phyloP scores from a whole-genome alignment of 2,888 invertebrate species.

The Drosophila pseudotakahashii region DNA sequence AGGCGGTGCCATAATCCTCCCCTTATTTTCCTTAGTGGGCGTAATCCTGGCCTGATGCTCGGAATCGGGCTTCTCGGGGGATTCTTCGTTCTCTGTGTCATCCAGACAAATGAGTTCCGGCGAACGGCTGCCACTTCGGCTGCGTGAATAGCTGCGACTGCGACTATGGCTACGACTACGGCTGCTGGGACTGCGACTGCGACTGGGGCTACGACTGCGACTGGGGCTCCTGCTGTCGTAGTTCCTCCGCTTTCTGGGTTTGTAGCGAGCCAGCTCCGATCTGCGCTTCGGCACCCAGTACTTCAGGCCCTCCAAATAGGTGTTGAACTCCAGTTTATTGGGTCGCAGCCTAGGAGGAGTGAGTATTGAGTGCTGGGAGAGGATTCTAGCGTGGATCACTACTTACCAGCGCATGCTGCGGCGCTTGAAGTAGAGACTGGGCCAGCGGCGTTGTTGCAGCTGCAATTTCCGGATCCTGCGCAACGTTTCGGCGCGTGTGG shows the following conservation, averaged over 20 bases:
- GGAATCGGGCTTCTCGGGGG: slow-evolving; percentile 54
- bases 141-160: not conserved
- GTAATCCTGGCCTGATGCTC: slow-evolving; percentile 1
- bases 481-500: slow-evolving; percentile 26
- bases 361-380: not conserved
- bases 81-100: slow-evolving; percentile 70
- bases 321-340: not conserved
- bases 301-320: slow-evolving; percentile 32
- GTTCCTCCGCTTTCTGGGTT: not conserved
- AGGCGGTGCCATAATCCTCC: slow-evolving; percentile 1
- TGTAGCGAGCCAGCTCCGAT: not conserved
- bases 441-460: not conserved
- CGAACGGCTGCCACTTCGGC: slow-evolving; percentile 38
- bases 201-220: slow-evolving; percentile 4
- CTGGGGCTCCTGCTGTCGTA: slow-evolving; percentile 6
- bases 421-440: slow-evolving; percentile 49
- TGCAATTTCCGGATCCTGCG: slow-evolving; percentile 44
- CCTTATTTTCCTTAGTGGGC: slow-evolving; percentile 16
- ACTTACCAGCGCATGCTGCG: slow-evolving; percentile 63
- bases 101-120: slow-evolving; percentile 66
- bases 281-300: slow-evolving; percentile 15
- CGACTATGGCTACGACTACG: slow-evolving; percentile 6
- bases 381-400: too few relatives aligned
- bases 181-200: slow-evolving; percentile 17
- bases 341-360: not conserved